Conservation (phyloP, 2,797 vertebrate genomes). For the Coreius guichenoti region DNA sequence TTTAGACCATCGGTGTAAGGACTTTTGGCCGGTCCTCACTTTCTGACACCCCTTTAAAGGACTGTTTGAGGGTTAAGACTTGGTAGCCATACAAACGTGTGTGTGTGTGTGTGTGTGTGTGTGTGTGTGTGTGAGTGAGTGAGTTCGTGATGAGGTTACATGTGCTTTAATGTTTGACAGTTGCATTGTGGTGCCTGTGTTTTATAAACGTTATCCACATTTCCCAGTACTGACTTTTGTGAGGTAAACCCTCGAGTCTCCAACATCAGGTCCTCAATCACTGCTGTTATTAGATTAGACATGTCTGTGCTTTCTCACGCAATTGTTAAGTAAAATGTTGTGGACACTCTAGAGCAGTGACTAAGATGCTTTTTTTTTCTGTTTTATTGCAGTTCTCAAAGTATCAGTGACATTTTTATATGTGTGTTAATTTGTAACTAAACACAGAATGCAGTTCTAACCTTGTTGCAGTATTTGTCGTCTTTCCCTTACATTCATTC, state of each 20-base stretch:
- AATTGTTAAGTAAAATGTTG: constrained; percentile 14
- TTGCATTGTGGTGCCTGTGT: not conserved
- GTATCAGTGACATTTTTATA: not conserved
- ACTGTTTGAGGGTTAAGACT: not conserved
- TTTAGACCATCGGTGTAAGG: not conserved
- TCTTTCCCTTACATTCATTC: constrained; percentile 42
- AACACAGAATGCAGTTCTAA: constrained; percentile 17
- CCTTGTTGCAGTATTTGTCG: not conserved
- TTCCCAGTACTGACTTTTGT: not conserved
- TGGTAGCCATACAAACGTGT: not conserved
- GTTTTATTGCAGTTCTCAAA: not conserved
- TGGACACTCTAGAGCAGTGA: constrained; percentile 3
- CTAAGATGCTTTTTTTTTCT: not conserved
- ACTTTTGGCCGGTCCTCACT: not conserved
- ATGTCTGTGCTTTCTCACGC: constrained; percentile 4
- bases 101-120: too few relatives aligned
- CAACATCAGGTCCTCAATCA: not conserved
- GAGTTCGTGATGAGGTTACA: not conserved
- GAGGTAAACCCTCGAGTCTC: not conserved
- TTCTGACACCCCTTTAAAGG: not conserved
- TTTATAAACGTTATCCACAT: constrained; percentile 1
- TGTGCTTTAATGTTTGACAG: not conserved
- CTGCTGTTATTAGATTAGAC: constrained; percentile 18
- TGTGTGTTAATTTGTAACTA: not conserved
- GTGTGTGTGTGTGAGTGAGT: not conserved